phyloP scores from a whole-genome alignment of 1,140 invertebrate genomes.

The Caenorhabditis latens region DNA sequence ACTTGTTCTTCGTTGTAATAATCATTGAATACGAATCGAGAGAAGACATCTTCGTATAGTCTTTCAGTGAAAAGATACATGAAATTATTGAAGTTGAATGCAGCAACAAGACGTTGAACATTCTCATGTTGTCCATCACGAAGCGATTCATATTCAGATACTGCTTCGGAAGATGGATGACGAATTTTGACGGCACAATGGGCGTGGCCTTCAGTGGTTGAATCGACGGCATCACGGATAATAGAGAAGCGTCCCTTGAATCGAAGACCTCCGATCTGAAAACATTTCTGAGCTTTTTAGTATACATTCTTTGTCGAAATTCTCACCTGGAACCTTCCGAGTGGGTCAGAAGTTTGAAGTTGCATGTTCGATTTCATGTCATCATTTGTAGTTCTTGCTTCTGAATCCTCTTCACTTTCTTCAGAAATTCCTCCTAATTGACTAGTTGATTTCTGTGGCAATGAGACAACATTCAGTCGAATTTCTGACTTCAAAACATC shows the following conservation, averaged over 20 bases:
- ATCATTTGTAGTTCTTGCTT: conserved; percentile 58
- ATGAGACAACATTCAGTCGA: conserved; percentile 70
- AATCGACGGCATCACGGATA: conserved; percentile 74
- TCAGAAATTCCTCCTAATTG: conserved; percentile 73
- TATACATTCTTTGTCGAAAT: not conserved
- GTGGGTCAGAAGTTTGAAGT: conserved; percentile 69
- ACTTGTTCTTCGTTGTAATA: conserved; percentile 77
- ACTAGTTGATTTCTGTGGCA: conserved; percentile 70
- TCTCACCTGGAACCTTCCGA: conserved; percentile 71
- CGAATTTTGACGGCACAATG: conserved; percentile 65
- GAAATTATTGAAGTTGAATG: conserved; percentile 67
- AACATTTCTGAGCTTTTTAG: not conserved
- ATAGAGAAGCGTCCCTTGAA: conserved; percentile 75
- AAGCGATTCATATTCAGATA: conserved; percentile 71
- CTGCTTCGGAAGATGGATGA: conserved; percentile 40
- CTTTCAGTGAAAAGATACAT: conserved; percentile 74
- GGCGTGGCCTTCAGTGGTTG: conserved; percentile 67
- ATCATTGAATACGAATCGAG: conserved; percentile 73
- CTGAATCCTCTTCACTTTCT: conserved; percentile 70
- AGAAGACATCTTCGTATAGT: conserved; percentile 77
- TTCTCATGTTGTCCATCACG: conserved; percentile 74
- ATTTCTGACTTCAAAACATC: conserved; percentile 69
- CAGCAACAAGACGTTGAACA: conserved; percentile 74
- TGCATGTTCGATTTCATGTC: conserved; percentile 25
- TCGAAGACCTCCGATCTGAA: conserved; percentile 67